Evolutionary conservation across 1,140 invertebrate genomes (phyloP).

Genomic region (Pseudachorutes palmiensis): DNA sequence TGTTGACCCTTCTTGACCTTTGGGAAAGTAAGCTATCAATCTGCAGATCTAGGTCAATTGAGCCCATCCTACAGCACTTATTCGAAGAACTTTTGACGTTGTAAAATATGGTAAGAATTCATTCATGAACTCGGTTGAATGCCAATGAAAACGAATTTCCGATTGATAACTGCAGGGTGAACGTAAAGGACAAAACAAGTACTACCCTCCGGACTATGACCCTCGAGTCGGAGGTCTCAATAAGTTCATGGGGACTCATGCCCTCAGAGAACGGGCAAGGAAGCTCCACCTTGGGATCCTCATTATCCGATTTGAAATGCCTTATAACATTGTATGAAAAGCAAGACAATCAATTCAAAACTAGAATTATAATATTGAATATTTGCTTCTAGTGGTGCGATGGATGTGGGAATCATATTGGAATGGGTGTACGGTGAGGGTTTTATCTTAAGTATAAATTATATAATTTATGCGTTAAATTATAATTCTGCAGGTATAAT

Average conservation of each 20-base stretch:
- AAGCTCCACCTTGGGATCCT: slow-evolving; percentile 94
- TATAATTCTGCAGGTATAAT: slow-evolving; percentile 63
- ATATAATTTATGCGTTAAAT: not conserved
- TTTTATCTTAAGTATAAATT: too few relatives aligned
- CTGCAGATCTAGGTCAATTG: too few relatives aligned
- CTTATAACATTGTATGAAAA: slow-evolving; percentile 99
- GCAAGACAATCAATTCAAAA: too few relatives aligned
- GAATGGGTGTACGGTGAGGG: slow-evolving; percentile 94
- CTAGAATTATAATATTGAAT: too few relatives aligned
- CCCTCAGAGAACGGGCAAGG: slow-evolving; percentile 83
- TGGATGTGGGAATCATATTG: slow-evolving; percentile 95
- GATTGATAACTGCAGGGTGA: slow-evolving; percentile 61
- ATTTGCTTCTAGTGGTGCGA: too few relatives aligned
- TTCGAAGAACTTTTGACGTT: too few relatives aligned
- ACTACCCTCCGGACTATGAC: slow-evolving; percentile 98
- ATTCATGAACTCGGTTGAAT: too few relatives aligned
- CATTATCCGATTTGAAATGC: slow-evolving; percentile 99
- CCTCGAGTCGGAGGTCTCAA: slow-evolving; percentile 86
- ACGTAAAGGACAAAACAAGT: slow-evolving; percentile 93
- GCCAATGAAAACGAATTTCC: slow-evolving; percentile 1
- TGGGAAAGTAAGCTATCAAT: too few relatives aligned
- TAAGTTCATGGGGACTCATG: slow-evolving; percentile 89
- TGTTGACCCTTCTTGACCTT: too few relatives aligned
- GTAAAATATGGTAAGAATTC: too few relatives aligned
- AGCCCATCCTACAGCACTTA: too few relatives aligned